Conservation (phyloP, 2,888 invertebrate genomes). For the Drosophila merina region DNA sequence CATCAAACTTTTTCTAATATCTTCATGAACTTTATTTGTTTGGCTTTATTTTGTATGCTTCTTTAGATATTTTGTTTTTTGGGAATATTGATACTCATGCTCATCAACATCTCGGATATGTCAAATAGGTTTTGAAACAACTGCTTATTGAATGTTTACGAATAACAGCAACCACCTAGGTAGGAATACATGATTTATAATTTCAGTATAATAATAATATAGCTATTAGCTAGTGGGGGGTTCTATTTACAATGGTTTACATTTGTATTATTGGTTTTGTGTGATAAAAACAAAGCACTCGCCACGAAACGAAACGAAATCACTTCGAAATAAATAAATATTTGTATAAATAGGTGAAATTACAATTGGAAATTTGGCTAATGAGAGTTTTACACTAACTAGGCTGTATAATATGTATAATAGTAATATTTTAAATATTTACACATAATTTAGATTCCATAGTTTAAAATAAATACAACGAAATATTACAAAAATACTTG, state of each 20-base stretch:
- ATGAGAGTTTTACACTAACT: constrained; percentile 59
- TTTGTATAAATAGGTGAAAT: constrained; percentile 41
- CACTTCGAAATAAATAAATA: constrained; percentile 70
- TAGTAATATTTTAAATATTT: constrained; percentile 44
- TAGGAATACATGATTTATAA: constrained; percentile 62
- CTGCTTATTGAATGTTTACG: constrained; percentile 51
- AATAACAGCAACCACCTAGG: constrained; percentile 73
- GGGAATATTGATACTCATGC: constrained; percentile 41
- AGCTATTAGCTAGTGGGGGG: constrained; percentile 18
- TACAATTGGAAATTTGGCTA: constrained; percentile 72
- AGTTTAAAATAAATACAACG: constrained; percentile 42
- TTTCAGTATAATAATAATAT: constrained; percentile 13
- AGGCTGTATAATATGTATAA: constrained; percentile 12
- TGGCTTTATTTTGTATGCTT: constrained; percentile 28
- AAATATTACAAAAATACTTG: constrained; percentile 38
- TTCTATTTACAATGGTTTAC: constrained; percentile 33
- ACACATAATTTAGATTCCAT: constrained; percentile 54
- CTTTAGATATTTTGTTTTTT: constrained; percentile 9
- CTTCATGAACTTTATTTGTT: constrained; percentile 46
- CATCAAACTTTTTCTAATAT: constrained; percentile 24
- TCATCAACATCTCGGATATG: constrained; percentile 64
- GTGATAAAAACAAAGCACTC: constrained; percentile 45
- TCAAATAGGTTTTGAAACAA: constrained; percentile 61
- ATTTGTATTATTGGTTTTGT: constrained; percentile 23
- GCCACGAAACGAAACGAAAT: constrained; percentile 26